Conservation (phyloP, 2,113 vertebrate genomes). For the Balaenoptera acutorostrata region DNA sequence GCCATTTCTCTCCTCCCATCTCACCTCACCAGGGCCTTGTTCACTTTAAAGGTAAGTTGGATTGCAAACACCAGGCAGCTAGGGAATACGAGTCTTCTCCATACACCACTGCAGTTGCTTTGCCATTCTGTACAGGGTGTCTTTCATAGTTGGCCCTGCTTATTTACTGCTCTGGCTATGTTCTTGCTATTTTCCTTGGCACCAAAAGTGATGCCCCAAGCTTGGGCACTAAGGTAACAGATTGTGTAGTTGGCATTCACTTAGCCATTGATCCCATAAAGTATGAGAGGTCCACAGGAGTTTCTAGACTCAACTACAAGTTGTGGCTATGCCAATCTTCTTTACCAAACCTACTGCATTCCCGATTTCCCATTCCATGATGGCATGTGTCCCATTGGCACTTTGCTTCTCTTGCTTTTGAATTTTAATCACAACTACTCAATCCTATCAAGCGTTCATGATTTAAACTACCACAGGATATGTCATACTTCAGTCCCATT, state of each 20-base stretch:
- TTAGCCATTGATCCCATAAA: not conserved
- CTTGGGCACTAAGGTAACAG: not conserved
- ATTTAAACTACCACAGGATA: not conserved
- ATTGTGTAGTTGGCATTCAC: not conserved
- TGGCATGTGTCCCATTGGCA: not conserved
- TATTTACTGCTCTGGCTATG: not conserved
- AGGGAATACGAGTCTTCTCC: not conserved
- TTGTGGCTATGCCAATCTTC: not conserved
- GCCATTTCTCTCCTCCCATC: not conserved
- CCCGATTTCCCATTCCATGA: not conserved
- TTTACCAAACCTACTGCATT: not conserved
- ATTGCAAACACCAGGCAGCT: not conserved
- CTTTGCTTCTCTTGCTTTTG: not conserved
- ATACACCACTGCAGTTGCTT: not conserved
- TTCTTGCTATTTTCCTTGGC: not conserved
- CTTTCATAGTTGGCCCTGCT: not conserved
- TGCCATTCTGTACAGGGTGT: not conserved
- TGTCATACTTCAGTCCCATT: not conserved
- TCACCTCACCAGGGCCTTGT: not conserved
- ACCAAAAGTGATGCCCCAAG: not conserved
- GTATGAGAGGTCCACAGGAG: not conserved
- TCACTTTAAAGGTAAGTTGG: not conserved
- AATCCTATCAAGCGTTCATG: not conserved
- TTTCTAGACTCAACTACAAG: not conserved
- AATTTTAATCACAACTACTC: not conserved